Evolutionary conservation across 1,140 invertebrate species (phyloP).

Genomic region (Himalopsyche phryganea): DNA sequence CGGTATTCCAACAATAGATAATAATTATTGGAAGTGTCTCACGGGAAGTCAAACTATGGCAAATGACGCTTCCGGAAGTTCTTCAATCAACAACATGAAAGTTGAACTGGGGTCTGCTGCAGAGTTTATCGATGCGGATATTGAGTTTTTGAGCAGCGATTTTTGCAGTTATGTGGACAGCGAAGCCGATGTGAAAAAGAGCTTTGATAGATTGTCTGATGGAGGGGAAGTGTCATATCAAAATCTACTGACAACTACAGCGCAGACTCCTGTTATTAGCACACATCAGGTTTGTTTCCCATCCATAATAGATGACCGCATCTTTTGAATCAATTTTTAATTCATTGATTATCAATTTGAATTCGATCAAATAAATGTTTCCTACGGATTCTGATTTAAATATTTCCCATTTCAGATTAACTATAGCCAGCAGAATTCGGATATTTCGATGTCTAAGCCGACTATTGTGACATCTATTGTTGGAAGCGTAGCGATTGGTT

Average conservation of each 20-base stretch:
- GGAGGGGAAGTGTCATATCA: conserved; percentile 6
- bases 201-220: conserved; percentile 48
- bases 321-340: no score
- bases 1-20: conserved; percentile 22
- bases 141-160: conserved; percentile 50
- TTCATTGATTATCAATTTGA: no score
- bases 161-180: conserved; percentile 49
- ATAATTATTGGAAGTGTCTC: conserved; percentile 28
- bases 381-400: no score
- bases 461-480: conserved; percentile 26
- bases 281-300: no score
- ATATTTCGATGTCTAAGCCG: conserved; percentile 15
- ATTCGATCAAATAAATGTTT: no score
- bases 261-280: no score
- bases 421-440: conserved; percentile 12
- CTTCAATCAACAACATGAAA: conserved; percentile 16
- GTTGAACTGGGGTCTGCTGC: conserved; percentile 41
- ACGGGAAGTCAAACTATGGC: conserved; percentile 5
- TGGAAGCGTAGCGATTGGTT: conserved; percentile 25
- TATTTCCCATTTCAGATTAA: conserved; percentile 18
- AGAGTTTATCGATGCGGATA: conserved; percentile 49
- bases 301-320: no score
- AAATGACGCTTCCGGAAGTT: conserved; percentile 12
- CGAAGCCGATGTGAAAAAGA: conserved; percentile 51
- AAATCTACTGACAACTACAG: no score